phyloP scores from a whole-genome alignment of 2,797 vertebrate genomes.

The Lithobates pipiens region DNA sequence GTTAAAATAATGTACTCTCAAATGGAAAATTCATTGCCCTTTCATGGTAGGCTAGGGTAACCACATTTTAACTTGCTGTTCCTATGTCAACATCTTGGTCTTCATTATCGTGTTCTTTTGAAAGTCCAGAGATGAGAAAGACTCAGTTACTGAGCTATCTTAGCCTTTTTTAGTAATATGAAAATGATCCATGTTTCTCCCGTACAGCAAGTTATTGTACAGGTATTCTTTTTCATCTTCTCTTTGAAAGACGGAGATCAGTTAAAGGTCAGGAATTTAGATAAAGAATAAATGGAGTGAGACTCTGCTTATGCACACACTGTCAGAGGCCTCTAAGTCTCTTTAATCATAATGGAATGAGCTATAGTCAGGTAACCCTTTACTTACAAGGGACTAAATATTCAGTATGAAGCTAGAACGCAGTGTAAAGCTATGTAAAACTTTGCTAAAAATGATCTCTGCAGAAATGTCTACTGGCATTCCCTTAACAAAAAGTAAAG shows the following conservation, averaged over 20 bases:
- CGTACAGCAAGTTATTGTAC: conserved; percentile 7
- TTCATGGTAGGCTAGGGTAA: not conserved
- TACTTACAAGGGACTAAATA: not conserved
- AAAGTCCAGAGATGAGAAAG: not conserved
- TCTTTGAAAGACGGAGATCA: conserved; percentile 45
- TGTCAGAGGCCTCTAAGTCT: conserved; percentile 35
- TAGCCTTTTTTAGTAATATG: conserved; percentile 22
- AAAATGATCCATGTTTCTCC: conserved; percentile 23
- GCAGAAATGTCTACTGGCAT: no score
- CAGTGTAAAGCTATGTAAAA: not conserved
- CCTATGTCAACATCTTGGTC: conserved; percentile 5
- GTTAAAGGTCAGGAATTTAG: conserved; percentile 57
- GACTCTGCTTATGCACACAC: conserved; percentile 41
- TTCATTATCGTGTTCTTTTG: not conserved
- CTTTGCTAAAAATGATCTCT: no score
- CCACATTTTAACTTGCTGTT: not conserved
- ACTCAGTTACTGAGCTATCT: not conserved
- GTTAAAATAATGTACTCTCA: not conserved
- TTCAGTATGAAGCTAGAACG: not conserved
- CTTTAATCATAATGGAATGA: conserved; percentile 51
- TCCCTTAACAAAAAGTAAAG: no score
- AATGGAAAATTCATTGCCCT: not conserved
- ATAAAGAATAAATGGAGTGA: conserved; percentile 57
- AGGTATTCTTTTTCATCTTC: conserved; percentile 47
- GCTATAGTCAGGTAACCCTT: conserved; percentile 19